Base-by-base conservation (phyloP, 2,113 vertebrate species). In the Varanus komodoensis region DNA sequence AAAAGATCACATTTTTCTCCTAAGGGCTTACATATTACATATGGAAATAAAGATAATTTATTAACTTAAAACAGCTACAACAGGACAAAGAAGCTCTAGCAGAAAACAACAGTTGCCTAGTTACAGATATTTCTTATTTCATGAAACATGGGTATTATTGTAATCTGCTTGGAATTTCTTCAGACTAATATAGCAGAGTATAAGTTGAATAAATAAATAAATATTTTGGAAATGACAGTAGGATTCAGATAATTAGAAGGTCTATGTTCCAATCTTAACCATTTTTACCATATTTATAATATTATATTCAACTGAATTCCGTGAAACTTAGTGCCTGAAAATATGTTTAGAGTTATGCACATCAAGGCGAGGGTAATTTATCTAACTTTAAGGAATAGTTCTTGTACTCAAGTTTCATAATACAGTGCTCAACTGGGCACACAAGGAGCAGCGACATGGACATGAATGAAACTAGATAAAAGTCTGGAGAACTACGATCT, bases 1-100 rank as follows among this genome's bases (percentile, higher is more conserved):
- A 25, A 84, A 44, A 50, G 80, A 29, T 85, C 79, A 21, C 54
- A 84, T 82, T 82, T 87, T 86, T 87, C 12, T 82, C 87, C 67
- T 89, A 17, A 87, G 48, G 38, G 48, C 73, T 91, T 89, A 75
- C 79, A 85, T 87, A 8, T 91, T 91, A 82, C 89, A 78, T 68
- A 92, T 69, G 15, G 25, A 34, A 89, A 57, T n/a, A 8, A 68
- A 14, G 38, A 69, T 52, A 78, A 67, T 87, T 77, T 89, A 92
- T 90, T 89, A 84, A 89, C 81, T n/a, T 0, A 25, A n/a, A 92
- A 48, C 90, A 71, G 27, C 86, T 11, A 82, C 17, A 91, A 80
- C 0, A 79, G 7, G 88, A 91, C 38, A 83, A 90, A 64, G 92
- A 92, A 78, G 75, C 83, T 57, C 25, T 73, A 44, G 79, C n/a